These are phyloP conservation scores for Spisula subtruncata DNA, from an alignment of 2,888 invertebrate genomes.

Conservation along the genomic window DNA sequence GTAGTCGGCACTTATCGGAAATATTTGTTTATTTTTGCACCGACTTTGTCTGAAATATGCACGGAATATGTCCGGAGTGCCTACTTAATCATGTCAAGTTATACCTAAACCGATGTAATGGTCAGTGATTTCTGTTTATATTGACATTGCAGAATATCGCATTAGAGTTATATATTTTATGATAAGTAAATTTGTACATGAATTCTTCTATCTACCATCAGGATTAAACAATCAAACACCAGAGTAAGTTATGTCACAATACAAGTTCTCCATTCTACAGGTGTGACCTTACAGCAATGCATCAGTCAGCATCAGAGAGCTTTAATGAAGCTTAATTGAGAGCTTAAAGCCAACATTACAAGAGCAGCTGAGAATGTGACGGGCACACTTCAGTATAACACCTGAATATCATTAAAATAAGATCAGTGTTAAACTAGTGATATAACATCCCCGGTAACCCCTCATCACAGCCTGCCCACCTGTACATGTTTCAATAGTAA, in stretches of 20 bases:
- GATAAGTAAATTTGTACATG: no score
- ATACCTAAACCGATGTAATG: no score
- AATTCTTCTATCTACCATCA: no score
- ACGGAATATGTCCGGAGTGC: no score
- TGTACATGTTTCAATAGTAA: not conserved
- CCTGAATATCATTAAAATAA: conserved; percentile 16
- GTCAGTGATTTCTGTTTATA: no score
- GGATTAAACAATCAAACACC: conserved; percentile 1
- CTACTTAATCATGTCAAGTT: no score
- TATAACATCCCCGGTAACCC: not conserved
- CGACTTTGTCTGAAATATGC: no score
- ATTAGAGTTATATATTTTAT: no score
- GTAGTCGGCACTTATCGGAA: no score
- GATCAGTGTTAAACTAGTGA: not conserved
- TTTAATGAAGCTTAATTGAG: not conserved
- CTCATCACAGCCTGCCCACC: not conserved
- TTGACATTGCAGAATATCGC: no score
- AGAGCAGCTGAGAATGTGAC: not conserved
- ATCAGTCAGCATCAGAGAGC: not conserved
- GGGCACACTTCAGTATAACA: conserved; percentile 8
- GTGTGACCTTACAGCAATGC: not conserved
- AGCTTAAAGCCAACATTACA: not conserved
- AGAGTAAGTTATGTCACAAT: conserved; percentile 4
- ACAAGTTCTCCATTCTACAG: not conserved
- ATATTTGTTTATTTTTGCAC: no score